These are phyloP conservation scores for Aldrovandia affinis DNA, from an alignment of 2,797 vertebrate genomes.

Conservation along the genomic window DNA sequence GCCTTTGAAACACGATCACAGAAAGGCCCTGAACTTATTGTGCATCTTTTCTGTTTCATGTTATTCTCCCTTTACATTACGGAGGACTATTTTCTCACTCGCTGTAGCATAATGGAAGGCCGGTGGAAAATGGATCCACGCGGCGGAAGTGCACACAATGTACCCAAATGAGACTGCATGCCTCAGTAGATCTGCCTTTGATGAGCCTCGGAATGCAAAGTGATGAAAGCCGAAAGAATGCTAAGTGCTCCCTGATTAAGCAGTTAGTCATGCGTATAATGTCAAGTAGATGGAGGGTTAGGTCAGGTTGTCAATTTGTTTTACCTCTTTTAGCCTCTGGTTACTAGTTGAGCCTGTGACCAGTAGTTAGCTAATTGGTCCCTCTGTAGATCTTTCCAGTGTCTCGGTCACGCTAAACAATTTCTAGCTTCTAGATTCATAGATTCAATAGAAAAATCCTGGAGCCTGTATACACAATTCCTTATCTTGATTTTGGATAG, in stretches of 20 bases:
- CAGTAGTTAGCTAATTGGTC: not conserved
- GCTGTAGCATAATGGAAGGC: constrained; percentile 27
- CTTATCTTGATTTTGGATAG: too few relatives aligned
- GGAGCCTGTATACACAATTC: too few relatives aligned
- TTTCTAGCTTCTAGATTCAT: not conserved
- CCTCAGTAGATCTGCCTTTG: constrained; percentile 39
- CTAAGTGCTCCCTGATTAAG: constrained; percentile 40
- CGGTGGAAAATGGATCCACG: constrained; percentile 26
- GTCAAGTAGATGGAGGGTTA: constrained; percentile 31
- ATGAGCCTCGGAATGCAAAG: constrained; percentile 32
- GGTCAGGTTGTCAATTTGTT: constrained; percentile 22
- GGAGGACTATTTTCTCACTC: constrained; percentile 38
- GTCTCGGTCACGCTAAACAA: not conserved
- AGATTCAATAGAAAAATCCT: too few relatives aligned
- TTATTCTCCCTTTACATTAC: constrained; percentile 32
- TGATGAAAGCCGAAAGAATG: constrained; percentile 38
- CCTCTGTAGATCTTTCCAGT: not conserved
- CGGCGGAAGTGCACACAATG: constrained; percentile 27
- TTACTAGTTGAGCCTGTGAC: not conserved
- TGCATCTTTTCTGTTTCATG: constrained; percentile 39
- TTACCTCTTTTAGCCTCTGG: not conserved
- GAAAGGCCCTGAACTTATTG: constrained; percentile 21
- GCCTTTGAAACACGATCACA: constrained; percentile 52
- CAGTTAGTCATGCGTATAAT: constrained; percentile 33
- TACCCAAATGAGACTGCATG: constrained; percentile 36